Evolutionary conservation across 2,888 invertebrate genomes (phyloP), one percentile per base, ranked within the genome.

Genomic region (Rhogogaster chlorosoma): DNA sequence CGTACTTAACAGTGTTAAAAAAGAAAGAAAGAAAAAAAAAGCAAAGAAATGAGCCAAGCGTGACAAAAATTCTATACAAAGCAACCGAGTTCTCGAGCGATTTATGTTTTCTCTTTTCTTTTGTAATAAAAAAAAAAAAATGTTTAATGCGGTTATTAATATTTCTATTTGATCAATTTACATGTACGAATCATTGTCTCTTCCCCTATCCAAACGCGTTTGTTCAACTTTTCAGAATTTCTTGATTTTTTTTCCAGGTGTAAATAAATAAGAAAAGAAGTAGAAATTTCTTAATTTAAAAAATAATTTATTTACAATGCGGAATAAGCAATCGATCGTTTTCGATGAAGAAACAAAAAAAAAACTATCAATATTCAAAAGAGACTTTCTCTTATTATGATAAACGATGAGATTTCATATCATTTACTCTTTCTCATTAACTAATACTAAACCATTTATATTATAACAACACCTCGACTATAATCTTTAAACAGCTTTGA

Each of bases 51-150:
- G 32, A 70, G 36, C 29, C 70, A 18, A 70, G n/a, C 71, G 71
- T 32, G 71, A 71, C 71, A 9, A 71, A 71, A 75, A 45, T 42
- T 75, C n/a, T n/a, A 38, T n/a, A 4, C 29, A 26, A 26, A 36
- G 38, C 38, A 38, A 45, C 15, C 45, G 42, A 75, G 45, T 38
- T 75, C 26, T 75, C 18, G 70, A 42, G 5, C 26, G 73, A 45
- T 45, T 42, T 42, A 22, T 75, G 45, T 75, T 75, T 75, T 45
- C 12, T 45, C 26, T 75, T 42, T 45, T 26, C 7, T 75, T 75
- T 42, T 75, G 42, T 75, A 75, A 75, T 45, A 45, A 75, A 75
- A 75, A 6, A 45, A 42, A 29, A 36, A 70, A 70, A 38, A 36
- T 10, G 15, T 75, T 22, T 6, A 42, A 42, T 26, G 26, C n/a